Percentiles rank a stretch among this genome's conserved stretches.
These are phyloP conservation scores for Lemur catta DNA, from an alignment of 2,797 vertebrate species.

Conservation along the genomic window DNA sequence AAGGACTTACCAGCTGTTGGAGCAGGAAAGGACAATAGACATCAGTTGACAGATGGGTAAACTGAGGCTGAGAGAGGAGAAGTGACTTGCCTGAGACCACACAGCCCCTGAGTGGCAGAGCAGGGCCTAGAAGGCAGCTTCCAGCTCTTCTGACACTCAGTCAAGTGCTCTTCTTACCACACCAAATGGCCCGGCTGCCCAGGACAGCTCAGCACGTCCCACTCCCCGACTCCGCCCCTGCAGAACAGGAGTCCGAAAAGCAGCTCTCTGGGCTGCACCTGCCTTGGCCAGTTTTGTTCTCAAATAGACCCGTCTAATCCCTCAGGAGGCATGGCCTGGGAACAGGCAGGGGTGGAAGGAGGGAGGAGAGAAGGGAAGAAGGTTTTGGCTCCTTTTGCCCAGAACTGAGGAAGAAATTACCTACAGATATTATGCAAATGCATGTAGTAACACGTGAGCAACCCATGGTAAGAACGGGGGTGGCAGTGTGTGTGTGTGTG, in stretches of 20 bases:
- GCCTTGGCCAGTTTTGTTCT: neutral
- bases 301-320: neutral
- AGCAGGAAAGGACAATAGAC: neutral
- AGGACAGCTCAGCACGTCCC: no score
- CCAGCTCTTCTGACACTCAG: neutral
- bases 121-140: neutral
- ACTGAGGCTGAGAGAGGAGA: neutral
- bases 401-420: neutral
- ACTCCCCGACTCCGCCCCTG: no score
- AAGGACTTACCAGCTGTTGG: neutral
- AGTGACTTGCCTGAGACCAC: neutral
- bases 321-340: neutral
- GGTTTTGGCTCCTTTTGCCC: neutral
- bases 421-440: neutral
- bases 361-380: neutral
- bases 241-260: neutral
- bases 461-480: neutral
- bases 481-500: neutral
- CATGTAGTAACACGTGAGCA: neutral
- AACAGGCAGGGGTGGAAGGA: neutral
- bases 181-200: neutral
- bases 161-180: neutral
- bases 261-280: neutral
- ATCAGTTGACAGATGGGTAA: neutral
- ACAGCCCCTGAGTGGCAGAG: neutral